Conservation (phyloP, 2,797 vertebrate genomes). For the Moxostoma hubbsi region DNA sequence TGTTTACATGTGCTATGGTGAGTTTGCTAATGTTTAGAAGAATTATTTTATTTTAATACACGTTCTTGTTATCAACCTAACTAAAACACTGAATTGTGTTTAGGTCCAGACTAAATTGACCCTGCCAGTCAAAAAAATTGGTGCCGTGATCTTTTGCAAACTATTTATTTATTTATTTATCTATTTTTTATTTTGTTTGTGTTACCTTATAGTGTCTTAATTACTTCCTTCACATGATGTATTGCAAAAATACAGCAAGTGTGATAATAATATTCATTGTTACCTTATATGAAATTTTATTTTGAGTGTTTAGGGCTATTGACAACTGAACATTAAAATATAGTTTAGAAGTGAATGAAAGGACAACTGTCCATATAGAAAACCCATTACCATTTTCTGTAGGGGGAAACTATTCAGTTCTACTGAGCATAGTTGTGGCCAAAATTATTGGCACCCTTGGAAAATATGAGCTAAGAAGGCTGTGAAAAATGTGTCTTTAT, state of each 20-base stretch:
- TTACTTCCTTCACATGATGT: constrained; percentile 12
- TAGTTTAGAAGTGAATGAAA: constrained; percentile 27
- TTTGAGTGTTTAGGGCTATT: constrained; percentile 17
- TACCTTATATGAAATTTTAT: constrained; percentile 18
- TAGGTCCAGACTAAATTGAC: constrained; percentile 44
- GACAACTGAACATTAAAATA: constrained; percentile 32
- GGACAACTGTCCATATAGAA: constrained; percentile 11
- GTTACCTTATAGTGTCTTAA: background rate
- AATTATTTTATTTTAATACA: constrained; percentile 22
- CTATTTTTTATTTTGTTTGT: background rate
- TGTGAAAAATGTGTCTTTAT: too few species aligned
- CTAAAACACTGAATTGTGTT: constrained; percentile 30
- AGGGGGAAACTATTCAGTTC: background rate
- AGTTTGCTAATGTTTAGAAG: constrained; percentile 42
- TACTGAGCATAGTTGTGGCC: too few species aligned
- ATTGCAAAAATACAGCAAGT: constrained; percentile 21
- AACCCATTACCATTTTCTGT: background rate
- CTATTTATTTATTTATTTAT: background rate
- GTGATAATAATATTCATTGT: constrained; percentile 27
- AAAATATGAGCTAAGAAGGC: too few species aligned
- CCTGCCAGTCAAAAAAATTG: constrained; percentile 22
- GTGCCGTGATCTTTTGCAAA: constrained; percentile 11
- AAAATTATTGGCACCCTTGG: too few species aligned
- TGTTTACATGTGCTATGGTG: constrained; percentile 50
- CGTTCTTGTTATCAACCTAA: constrained; percentile 39